Conservation (phyloP, 2,888 invertebrate genomes). For the Agrochola macilenta region DNA sequence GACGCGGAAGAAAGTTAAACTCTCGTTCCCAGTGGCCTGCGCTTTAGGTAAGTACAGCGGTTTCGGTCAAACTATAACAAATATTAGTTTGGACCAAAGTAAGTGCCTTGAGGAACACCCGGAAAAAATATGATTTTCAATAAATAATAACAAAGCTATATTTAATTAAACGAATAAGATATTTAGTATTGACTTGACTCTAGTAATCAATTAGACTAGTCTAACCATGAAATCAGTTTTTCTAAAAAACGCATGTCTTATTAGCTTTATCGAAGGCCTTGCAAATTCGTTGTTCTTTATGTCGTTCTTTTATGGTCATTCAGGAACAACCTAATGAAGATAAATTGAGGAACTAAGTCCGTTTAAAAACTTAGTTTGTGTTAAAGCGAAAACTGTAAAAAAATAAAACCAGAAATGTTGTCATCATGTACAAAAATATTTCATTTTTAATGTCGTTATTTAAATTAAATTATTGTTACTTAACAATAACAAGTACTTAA, state of each 20-base stretch:
- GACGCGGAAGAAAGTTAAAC: no score
- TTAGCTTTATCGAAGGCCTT: conserved; percentile 36
- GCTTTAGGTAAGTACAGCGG: no score
- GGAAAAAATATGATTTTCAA: background rate
- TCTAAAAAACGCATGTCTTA: background rate
- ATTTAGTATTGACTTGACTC: background rate
- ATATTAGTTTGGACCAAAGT: conserved; percentile 17
- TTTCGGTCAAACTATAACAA: no score
- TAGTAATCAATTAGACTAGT: conserved; percentile 35
- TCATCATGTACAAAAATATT: conserved; percentile 87
- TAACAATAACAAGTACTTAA: conserved; percentile 81
- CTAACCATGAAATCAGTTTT: conserved; percentile 7
- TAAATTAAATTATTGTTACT: conserved; percentile 82
- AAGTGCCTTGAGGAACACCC: conserved; percentile 23
- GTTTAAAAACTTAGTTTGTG: background rate
- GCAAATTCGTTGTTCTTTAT: conserved; percentile 11
- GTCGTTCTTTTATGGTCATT: conserved; percentile 28
- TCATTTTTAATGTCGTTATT: conserved; percentile 84
- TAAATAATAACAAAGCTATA: background rate
- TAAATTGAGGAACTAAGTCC: conserved; percentile 15
- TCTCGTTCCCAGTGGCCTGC: no score
- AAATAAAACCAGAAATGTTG: conserved; percentile 72
- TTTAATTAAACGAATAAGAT: background rate
- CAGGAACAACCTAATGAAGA: conserved; percentile 5
- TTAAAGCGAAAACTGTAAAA: background rate